Conservation (phyloP, 30 jellyfish, hydroid and myxozoan genomes). For the Chrysaora quinquecirrha region DNA sequence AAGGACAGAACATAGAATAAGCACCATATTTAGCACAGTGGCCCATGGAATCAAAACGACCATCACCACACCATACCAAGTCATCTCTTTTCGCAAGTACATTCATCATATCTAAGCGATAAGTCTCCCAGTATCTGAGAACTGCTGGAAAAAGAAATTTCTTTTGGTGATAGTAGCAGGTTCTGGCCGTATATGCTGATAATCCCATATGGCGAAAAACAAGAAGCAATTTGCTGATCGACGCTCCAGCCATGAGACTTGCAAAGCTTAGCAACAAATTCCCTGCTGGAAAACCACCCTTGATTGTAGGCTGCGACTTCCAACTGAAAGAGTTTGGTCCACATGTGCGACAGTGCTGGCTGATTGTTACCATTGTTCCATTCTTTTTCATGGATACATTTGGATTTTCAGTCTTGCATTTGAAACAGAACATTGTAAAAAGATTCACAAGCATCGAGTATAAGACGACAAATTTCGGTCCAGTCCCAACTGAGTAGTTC, state of each 20-base stretch:
- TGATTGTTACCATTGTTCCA: conserved; percentile 35
- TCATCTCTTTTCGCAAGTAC: background rate
- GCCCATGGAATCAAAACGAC: conserved; percentile 54
- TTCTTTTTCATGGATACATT: background rate
- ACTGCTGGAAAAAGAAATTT: conserved; percentile 36
- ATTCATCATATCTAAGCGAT: background rate
- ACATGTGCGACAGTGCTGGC: conserved; percentile 12
- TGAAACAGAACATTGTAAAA: conserved; percentile 32
- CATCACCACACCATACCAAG: conserved; percentile 53
- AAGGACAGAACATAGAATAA: conserved; percentile 27
- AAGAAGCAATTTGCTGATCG: conserved; percentile 24
- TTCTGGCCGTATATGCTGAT: conserved; percentile 4
- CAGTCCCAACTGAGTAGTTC: background rate
- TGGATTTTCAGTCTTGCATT: conserved; percentile 17
- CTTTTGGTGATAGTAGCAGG: conserved; percentile 32
- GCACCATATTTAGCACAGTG: conserved; percentile 31
- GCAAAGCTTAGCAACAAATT: conserved; percentile 17
- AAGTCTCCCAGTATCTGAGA: conserved; percentile 11
- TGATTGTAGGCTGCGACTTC: conserved; percentile 17
- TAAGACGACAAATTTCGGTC: background rate
- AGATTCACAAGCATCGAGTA: conserved; percentile 22
- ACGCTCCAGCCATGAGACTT: conserved; percentile 32
- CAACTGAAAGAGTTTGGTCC: conserved; percentile 6
- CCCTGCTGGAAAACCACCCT: conserved; percentile 30
- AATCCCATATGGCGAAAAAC: conserved; percentile 28